Base-by-base conservation (phyloP, 2,888 invertebrate genomes). In the Melanchra persicariae region DNA sequence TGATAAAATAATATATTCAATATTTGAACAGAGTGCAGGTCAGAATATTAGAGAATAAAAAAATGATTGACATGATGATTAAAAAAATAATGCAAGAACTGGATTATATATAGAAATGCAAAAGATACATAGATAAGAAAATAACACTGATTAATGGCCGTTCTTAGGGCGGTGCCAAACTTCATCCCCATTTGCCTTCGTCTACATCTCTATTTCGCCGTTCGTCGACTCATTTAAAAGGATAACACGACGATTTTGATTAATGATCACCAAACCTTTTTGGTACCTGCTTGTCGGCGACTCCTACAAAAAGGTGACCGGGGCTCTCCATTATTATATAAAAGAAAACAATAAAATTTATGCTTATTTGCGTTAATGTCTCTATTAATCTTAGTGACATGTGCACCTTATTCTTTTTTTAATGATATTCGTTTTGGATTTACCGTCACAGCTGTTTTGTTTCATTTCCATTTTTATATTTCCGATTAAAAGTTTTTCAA, bases 331-430 rank as follows among this genome's bases (percentile, higher is more conserved):
- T 84, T 87, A 88, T 86, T 65, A 68, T 64, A 85, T 88, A 87
- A 89, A 89, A 87, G 84, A 82, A 90, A 89, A 90, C 87, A 87
- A 90, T 90, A 84, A 90, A 90, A 91, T 90, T 84, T 88, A 93
- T 89, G 89, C 90, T 91, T 91, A 93, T 93, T 93, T 93, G 90
- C 89, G 90, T 92, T 93, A 94, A 95, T 93, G 91, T 94, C 93
- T 95, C 85, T 91, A 94, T 95, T 92, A 93, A 94, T 95, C 91
- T 91, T 91, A 80, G 82, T 86, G 91, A 87, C 91, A 88, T 91
- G 87, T 87, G 90, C 88, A 89, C 88, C 89, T 90, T 88, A 84
- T 74, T 82, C 82, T 86, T 87, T 88, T 86, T 82, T 73, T 85
- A 60, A 74, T 83, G 70, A 83, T 73, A 78, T 83, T 81, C 61